Evolutionary conservation across 2,113 vertebrate genomes (phyloP).

Genomic region (Sinocyclocheilus anshuiensis): DNA sequence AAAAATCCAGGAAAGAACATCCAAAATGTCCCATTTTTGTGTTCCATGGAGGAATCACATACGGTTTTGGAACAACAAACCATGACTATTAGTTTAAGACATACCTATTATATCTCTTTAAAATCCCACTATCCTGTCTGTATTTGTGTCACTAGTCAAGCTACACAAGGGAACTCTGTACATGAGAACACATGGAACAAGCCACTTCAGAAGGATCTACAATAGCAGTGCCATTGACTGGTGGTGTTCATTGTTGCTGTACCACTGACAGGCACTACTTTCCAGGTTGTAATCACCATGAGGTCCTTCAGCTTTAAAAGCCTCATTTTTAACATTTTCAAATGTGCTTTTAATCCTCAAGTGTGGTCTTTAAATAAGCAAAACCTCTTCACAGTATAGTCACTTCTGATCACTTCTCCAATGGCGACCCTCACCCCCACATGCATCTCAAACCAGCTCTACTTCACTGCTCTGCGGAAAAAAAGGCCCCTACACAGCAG

Average conservation of each 20-base stretch:
- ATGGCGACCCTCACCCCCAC: constrained; percentile 13
- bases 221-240: neutral
- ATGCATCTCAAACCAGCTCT: constrained; percentile 15
- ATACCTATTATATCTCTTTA: too few species aligned
- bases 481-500: constrained; percentile 45
- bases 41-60: neutral
- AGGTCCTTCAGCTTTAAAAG: constrained; percentile 28
- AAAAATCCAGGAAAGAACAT: too few species aligned
- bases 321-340: constrained; percentile 21
- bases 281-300: constrained; percentile 10
- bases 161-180: neutral
- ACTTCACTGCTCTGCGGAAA: neutral
- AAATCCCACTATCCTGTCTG: neutral
- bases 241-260: constrained; percentile 6
- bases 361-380: constrained; percentile 23
- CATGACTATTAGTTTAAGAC: too few species aligned
- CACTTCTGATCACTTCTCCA: constrained; percentile 26
- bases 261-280: constrained; percentile 3
- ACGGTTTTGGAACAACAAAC: too few species aligned
- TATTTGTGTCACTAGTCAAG: neutral
- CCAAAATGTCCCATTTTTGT: neutral
- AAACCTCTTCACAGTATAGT: constrained; percentile 17
- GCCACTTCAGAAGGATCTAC: constrained; percentile 23
- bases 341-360: constrained; percentile 9
- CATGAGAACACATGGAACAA: constrained; percentile 8